Base-by-base conservation (phyloP, 2,797 vertebrate genomes). In the Rhynchonycteris naso region DNA sequence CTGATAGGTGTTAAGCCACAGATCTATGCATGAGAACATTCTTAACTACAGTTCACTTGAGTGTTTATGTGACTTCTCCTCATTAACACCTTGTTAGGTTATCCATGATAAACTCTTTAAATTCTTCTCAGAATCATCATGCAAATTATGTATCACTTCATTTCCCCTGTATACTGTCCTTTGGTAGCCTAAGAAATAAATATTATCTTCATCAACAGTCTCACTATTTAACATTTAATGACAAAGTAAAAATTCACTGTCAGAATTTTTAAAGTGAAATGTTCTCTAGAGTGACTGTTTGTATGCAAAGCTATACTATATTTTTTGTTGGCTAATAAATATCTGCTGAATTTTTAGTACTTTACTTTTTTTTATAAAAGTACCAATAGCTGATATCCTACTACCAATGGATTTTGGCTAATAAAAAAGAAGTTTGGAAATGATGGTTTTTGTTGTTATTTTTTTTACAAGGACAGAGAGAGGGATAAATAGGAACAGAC, bases 21-120 rank as follows among this genome's bases (percentile, higher is more conserved):
- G 5, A 24, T 52, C 30, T 71, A 33, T 24, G 15, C 59, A 54
- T 72, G 84, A 95, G 5, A 82, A 63, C 43, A 50, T 68, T 66
- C 65, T 50, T 90, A 83, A 88, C 28, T 93, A 61, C 18, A 79
- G 54, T 83, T 94, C 54, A 79, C 28, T 79, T 82, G 35, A 28
- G 28, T 84, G 19, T 91, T 89, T 50, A 2, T 90, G 74, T 96
- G 88, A 66, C 13, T 95, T 95, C 90, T 95, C 50, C 35, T 94
- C 75, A 94, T 97, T 96, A 97, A 74, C 38, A 92, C 81, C 81
- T 96, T 87, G 33, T 87, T 93, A 93, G 69, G 84, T 92, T 93
- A 82, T 21, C 83, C 78, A 76, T 90, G 74, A 83, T 66, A 72
- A 93, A 90, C 63, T 83, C 72, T 79, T 80, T 82, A 92, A 90